Evolutionary conservation across 2,797 vertebrate genomes (phyloP).

Genomic region (Tangara arthus): DNA sequence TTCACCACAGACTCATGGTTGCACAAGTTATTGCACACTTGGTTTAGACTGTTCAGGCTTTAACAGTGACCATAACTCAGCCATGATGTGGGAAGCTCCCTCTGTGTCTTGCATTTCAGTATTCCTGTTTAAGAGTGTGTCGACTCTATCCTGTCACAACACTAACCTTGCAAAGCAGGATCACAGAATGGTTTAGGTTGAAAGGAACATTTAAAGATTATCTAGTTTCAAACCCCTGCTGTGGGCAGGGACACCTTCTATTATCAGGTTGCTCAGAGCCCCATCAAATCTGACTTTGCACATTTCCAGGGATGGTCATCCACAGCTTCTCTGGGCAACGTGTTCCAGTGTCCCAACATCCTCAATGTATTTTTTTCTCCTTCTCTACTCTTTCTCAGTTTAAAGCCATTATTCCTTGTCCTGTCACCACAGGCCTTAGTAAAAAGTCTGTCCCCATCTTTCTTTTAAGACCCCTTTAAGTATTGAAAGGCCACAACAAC

Average conservation of each 20-base stretch:
- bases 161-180: not conserved
- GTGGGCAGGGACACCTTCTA: not conserved
- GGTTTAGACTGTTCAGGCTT: not conserved
- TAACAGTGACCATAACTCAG: not conserved
- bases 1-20: not conserved
- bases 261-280: not conserved
- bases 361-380: rapidly evolving
- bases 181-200: not conserved
- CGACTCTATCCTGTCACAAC: not conserved
- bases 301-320: not conserved
- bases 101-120: not conserved
- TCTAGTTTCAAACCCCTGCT: not conserved
- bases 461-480: not conserved
- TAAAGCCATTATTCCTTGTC: not conserved
- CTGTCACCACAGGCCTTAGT: not conserved
- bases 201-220: not conserved
- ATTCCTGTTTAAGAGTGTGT: not conserved
- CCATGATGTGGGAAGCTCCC: not conserved
- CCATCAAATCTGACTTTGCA: not conserved
- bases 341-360: not conserved
- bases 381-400: not conserved
- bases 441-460: not conserved
- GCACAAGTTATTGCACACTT: not conserved
- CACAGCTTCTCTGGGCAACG: not conserved
- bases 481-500: not conserved